Base-by-base conservation (phyloP, 2,888 invertebrate genomes). In the Oxycera nigricornis region DNA sequence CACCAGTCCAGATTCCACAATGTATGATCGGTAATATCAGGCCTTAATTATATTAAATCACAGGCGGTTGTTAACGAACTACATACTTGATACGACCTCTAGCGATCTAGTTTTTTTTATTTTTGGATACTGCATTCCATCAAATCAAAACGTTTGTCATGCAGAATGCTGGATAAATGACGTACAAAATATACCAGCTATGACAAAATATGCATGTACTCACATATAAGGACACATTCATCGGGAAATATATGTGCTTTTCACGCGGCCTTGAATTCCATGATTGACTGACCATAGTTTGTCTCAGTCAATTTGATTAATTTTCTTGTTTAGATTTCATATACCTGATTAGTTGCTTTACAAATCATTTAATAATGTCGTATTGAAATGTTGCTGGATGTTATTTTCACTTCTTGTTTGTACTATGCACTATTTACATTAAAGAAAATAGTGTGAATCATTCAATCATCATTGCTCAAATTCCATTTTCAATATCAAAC, bases 221-320 rank as follows among this genome's bases (percentile, higher is more conserved):
- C n/a, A 20, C 35, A 2, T 4, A 31, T 14, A 61, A 61, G 61
- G 61, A 61, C n/a, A 61, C 20, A 61, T 17, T 2, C 28, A 11
- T 59, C n/a, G 11, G 14, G 14, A 30, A 59, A 28, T 59, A 30
- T 7, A 20, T 59, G 9, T 30, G 20, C 17, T 1, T 61, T 26
- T 24, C 24, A 55, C 2, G 57, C 61, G 30, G 35, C 61, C 31
- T 31, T 61, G 61, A 35, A 61, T 31, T 20, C 20, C n/a, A 30
- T n/a, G 7, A n/a, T 59, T 59, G 2, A 61, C 14, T 26, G 26
- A n/a, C 2, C 35, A 35, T n/a, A n/a, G n/a, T 61, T 35, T 61
- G 61, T 61, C 61, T 35, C 61, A 17, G n/a, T n/a, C n/a, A n/a
- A n/a, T 61, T 31, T 61, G 31, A 31, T 61, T 61, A 61, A 61